Base-by-base conservation (phyloP, 2,113 vertebrate species). In the Sorex araneus region DNA sequence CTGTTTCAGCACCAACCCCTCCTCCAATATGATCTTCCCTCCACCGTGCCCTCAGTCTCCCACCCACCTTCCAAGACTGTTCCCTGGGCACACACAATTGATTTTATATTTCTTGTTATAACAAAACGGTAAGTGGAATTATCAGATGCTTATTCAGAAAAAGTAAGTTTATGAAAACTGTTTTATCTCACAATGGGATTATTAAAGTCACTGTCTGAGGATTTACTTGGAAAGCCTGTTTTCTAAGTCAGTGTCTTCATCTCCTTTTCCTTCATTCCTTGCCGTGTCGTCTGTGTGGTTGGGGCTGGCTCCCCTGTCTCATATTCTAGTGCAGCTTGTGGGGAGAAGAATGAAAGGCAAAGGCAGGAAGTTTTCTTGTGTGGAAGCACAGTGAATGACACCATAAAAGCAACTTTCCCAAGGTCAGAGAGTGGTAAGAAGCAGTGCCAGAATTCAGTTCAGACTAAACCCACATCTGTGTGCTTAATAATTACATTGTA, bases 341-440 rank as follows among this genome's bases (percentile, higher is more conserved):
- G 34, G 0, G n/a, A 50, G 36, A 84, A 69, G 27, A 73, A 16
- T 6, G 66, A 45, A 43, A 47, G 25, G 50, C 2, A 25, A 25
- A 90, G n/a, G 36, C 36, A 92, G 86, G 11, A 10, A 54, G 11
- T 36, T 85, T 69, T 78, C 54, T 74, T 70, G 1, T 70, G 79
- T 85, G n/a, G 21, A 86, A 63, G 18, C 23, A n/a, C 28, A 19
- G 43, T 32, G 80, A 27, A 8, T 76, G 36, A 81, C 1, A 13
- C 11, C 71, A 63, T 8, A 47, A 40, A 70, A 77, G 45, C 74
- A 23, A 57, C 57, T 88, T 80, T 40, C 21, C 47, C 88, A 57
- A 90, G 79, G 85, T 85, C 83, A 82, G 30, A 63, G 69, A 75
- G 66, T 75, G n/a, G 73, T 45, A 12, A 86, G 76, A 0, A 19